Conservation (phyloP, 2,113 vertebrate species). For the Neogale vison region DNA sequence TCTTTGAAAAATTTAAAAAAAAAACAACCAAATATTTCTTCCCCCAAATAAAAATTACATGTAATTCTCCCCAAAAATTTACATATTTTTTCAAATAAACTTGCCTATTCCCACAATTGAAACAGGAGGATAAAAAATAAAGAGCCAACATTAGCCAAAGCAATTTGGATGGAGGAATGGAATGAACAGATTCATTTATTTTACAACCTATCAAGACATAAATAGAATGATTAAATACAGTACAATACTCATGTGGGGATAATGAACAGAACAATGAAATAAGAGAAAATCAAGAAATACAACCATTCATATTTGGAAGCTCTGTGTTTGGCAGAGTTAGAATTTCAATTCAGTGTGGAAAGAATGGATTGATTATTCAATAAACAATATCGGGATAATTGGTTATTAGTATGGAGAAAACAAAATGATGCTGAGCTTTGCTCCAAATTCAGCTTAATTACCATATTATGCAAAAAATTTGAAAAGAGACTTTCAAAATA, state of each 20-base stretch:
- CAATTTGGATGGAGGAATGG: not conserved
- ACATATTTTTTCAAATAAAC: not conserved
- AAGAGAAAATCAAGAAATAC: not conserved
- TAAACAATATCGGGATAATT: not conserved
- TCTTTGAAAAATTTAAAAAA: not conserved
- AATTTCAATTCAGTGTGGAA: not conserved
- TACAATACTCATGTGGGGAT: not conserved
- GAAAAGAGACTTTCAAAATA: not conserved
- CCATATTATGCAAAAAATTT: not conserved
- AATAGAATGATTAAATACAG: not conserved
- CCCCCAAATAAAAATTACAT: not conserved
- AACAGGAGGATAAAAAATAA: not conserved
- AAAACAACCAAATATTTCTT: not conserved
- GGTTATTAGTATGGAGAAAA: not conserved
- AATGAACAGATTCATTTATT: not conserved
- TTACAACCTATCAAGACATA: not conserved
- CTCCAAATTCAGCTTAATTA: not conserved
- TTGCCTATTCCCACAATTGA: not conserved
- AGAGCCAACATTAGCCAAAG: not conserved
- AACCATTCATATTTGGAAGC: not conserved
- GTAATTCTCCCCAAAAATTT: not conserved
- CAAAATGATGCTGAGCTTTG: not conserved
- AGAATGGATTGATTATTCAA: not conserved
- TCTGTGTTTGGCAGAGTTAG: not conserved
- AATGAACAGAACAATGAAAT: not conserved